Evolutionary conservation across 2,888 invertebrate genomes (phyloP), one percentile per base, ranked within the genome.

Genomic region (Drosophila anomelani): DNA sequence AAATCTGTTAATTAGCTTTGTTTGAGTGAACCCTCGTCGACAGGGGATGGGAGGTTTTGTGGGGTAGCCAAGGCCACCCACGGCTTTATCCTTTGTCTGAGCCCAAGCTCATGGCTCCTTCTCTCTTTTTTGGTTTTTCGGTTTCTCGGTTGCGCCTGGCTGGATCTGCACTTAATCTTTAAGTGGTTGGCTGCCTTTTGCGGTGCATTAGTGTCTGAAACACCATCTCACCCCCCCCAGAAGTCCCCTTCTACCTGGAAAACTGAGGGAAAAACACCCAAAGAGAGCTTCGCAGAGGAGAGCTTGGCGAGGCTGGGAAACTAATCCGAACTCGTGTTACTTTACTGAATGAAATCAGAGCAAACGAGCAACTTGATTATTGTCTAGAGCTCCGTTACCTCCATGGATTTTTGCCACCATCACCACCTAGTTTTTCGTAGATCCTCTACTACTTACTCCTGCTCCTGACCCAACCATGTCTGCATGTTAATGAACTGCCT

Each of bases 1-100:
- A 86, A 90, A 83, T 86, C 88, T 85, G 88, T 88, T 89, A 89
- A 89, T 89, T 90, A 89, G 88, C 88, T 83, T 81, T 86, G 79
- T 89, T 83, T 81, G 86, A 85, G 75, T 80, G 78, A 88, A 74
- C 79, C 75, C 79, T 20, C 17, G 38, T 44, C 38, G 47, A 51
- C 51, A 32, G 66, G 44, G 34, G 32, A n/a, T 23, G 29, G 20
- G 12, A 1, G 20, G 20, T 20, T 20, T 20, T 20, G 20, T 20
- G 20, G 49, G 39, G 32, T 29, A 20, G 8, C 36, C 70, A 70
- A 55, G 68, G 61, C 44, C 55, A 70, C 43, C 71, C 43, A 43
- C 26, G n/a, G 55, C 59, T 23, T 66, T 67, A 67, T 63, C 75
- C 75, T 63, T 75, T 70, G 71, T 69, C 56, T 49, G 39, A 34